Evolutionary conservation across 2,888 invertebrate species (phyloP).

Genomic region (Rhyacophila evoluta): DNA sequence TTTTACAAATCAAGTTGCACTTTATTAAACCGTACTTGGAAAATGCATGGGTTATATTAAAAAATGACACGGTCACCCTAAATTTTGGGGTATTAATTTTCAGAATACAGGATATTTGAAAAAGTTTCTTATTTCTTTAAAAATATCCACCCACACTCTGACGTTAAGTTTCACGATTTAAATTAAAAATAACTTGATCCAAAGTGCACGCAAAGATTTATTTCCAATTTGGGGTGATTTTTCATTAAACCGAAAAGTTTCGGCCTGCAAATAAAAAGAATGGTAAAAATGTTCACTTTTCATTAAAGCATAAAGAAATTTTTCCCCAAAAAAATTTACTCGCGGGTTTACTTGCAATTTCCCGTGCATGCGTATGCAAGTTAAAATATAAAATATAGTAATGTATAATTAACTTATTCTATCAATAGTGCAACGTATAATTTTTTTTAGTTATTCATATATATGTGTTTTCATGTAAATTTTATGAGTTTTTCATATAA

Average conservation of each 20-base stretch:
- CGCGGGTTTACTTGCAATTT: too few species aligned
- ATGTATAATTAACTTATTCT: too few species aligned
- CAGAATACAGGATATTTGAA: not conserved
- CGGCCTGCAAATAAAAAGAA: not conserved
- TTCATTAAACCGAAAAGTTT: conserved; percentile 3
- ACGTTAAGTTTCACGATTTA: not conserved
- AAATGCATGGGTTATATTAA: too few species aligned
- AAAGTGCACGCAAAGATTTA: conserved; percentile 8
- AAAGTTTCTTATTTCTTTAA: not conserved
- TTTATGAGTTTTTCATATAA: too few species aligned
- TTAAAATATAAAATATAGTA: too few species aligned
- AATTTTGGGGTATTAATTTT: not conserved
- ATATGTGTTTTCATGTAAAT: too few species aligned
- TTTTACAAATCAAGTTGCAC: too few species aligned
- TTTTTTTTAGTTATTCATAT: too few species aligned
- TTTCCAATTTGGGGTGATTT: conserved; percentile 22
- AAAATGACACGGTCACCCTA: too few species aligned
- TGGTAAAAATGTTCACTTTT: not conserved
- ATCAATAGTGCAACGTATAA: too few species aligned
- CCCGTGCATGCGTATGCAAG: too few species aligned
- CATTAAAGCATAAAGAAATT: not conserved
- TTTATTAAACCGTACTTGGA: too few species aligned
- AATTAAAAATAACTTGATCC: conserved; percentile 12
- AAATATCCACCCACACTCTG: not conserved
- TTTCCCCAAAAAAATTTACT: not conserved